phyloP scores from a whole-genome alignment of 2,888 invertebrate genomes.

The Physocephala rufipes region DNA sequence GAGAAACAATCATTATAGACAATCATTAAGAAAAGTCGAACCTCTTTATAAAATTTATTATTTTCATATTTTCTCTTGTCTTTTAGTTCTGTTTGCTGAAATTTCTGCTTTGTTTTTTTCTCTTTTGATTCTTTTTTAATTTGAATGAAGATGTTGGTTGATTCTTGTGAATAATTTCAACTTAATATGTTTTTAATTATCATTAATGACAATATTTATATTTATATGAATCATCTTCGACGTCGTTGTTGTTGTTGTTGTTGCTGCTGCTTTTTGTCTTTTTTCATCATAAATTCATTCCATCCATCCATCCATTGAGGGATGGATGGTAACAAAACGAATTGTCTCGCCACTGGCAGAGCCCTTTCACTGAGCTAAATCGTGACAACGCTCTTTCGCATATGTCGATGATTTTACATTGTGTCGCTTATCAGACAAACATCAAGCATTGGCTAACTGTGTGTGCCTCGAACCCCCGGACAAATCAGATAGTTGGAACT shows the following conservation, averaged over 20 bases:
- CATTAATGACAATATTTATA: slow-evolving; percentile 15
- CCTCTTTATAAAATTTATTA: no score
- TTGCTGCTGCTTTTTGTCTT: neutral
- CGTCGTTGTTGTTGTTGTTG: slow-evolving; percentile 10
- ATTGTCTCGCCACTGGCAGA: neutral
- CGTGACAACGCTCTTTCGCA: neutral
- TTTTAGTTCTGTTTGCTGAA: no score
- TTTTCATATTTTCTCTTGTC: no score
- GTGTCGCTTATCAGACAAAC: slow-evolving; percentile 3
- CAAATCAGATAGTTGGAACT: neutral
- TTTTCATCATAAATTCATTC: neutral
- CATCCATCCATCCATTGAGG: no score
- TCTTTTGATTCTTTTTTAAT: no score
- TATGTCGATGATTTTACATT: no score
- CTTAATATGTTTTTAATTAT: slow-evolving; percentile 26
- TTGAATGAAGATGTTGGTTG: neutral
- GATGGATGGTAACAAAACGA: neutral
- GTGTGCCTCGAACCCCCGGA: neutral
- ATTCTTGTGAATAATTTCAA: neutral
- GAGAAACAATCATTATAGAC: no score
- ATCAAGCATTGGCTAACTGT: neutral
- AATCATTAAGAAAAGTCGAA: no score
- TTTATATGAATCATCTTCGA: no score
- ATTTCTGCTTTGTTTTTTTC: no score
- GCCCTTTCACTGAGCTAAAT: neutral